Evolutionary conservation across 2,113 vertebrate genomes (phyloP), one percentile per base, ranked within the genome.

Genomic region (Seriola quinqueradiata): DNA sequence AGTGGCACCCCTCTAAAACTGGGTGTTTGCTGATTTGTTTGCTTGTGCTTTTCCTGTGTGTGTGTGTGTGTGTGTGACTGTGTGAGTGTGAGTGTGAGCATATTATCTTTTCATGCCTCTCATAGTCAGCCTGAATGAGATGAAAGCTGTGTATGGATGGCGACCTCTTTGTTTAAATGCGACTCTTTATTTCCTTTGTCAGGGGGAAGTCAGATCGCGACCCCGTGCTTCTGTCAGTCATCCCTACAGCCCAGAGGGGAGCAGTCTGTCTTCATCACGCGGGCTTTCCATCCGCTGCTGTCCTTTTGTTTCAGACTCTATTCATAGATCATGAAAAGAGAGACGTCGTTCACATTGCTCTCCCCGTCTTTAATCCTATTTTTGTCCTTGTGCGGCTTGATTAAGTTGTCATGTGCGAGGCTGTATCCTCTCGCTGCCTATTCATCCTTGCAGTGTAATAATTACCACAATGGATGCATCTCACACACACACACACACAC

Each of bases 261-360:
- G 60, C 75, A 58, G 90, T 89, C 89, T 87, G 77, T 79, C 83
- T 85, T 70, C 79, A 77, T 87, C 87, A 75, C 23, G 58, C 63
- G 48, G 79, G 17, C 59, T 70, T 79, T 87, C 83, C 67, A 81
- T 84, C 86, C 50, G 58, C 60, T 38, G 79, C 71, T 87, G 84
- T 77, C 87, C 88, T 90, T 93, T 94, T 92, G 88, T 90, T 90
- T 92, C 67, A 87, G 21, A 79, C 79, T 81, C 90, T 90, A 86
- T 93, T 93, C 87, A 91, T 88, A 86, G 85, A 86, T 72, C 84
- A 87, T 58, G 25, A 88, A 91, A 90, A 65, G 72, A 70, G 73
- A 63, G 59, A 44, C 3, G 25, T 89, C 79, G 61, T 60, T 70
- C 78, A 74, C 70, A 69, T 84, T 65, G 73, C 79, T 79, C 72